phyloP scores from a whole-genome alignment of 2,113 vertebrate genomes.

The Lycocorax pyrrhopterus region DNA sequence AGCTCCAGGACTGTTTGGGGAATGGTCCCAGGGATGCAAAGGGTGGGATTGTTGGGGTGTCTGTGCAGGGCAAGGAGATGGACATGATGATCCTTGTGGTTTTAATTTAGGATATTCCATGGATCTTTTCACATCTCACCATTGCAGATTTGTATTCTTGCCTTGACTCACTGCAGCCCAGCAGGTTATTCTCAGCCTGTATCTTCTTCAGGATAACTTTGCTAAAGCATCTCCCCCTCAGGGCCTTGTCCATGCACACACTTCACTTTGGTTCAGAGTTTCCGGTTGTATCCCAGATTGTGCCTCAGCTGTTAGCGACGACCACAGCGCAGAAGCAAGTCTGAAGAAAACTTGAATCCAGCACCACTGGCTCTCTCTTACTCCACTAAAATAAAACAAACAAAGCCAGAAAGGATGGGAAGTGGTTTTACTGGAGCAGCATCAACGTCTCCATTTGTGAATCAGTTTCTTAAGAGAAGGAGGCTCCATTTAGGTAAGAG shows the following conservation, averaged over 20 bases:
- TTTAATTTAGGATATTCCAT: accelerated
- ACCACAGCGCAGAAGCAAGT: not conserved
- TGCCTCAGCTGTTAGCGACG: not conserved
- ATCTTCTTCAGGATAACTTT: not conserved
- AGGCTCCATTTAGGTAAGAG: conserved; percentile 48
- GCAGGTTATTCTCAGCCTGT: not conserved
- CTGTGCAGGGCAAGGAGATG: accelerated
- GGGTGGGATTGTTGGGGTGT: not conserved
- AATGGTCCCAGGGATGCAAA: accelerated
- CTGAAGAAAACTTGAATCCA: not conserved
- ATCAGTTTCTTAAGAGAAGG: not conserved
- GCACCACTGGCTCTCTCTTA: not conserved
- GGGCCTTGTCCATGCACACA: accelerated
- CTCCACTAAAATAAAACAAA: not conserved
- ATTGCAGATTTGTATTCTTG: accelerated
- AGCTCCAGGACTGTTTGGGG: accelerated
- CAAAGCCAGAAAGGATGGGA: not conserved
- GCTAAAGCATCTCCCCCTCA: not conserved
- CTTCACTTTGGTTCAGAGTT: not conserved
- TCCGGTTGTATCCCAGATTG: not conserved
- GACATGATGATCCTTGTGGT: accelerated
- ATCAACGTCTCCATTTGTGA: conserved; percentile 17
- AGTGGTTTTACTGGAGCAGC: conserved; percentile 1
- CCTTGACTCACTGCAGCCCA: not conserved
- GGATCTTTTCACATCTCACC: not conserved